phyloP scores from a whole-genome alignment of 2,888 invertebrate genomes.

The Smittia aterrima region DNA sequence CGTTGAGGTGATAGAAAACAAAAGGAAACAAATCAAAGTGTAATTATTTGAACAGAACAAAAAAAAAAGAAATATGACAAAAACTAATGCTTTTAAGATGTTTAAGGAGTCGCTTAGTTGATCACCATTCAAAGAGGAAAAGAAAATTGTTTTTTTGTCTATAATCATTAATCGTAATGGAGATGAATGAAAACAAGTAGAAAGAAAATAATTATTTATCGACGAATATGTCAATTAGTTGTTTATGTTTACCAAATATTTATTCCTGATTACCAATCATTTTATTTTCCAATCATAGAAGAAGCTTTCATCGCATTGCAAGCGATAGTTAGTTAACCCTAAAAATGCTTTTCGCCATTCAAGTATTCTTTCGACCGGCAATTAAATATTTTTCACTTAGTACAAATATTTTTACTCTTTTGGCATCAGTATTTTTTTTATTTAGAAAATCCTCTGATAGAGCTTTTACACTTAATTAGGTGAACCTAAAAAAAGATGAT shows the following conservation, averaged over 20 bases:
- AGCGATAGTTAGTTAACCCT: no score
- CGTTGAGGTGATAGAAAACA: neutral
- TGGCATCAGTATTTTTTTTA: no score
- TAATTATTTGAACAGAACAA: neutral
- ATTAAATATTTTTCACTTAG: no score
- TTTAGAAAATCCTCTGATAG: no score
- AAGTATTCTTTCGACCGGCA: no score
- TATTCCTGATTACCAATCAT: neutral
- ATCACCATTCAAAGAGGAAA: neutral
- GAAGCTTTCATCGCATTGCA: neutral
- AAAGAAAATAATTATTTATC: neutral
- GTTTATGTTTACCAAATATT: constrained; percentile 11
- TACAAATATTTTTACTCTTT: no score
- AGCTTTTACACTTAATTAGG: no score
- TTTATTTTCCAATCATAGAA: neutral
- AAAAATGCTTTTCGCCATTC: no score
- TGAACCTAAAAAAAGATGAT: no score
- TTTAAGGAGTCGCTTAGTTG: neutral
- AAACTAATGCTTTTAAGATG: constrained; percentile 3
- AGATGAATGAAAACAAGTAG: neutral
- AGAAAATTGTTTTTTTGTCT: constrained; percentile 6
- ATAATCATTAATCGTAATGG: constrained; percentile 6
- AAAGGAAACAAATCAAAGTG: neutral
- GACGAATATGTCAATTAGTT: neutral
- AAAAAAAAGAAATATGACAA: neutral